A percentile compares a stretch with the other conserved stretches of the same genome.
Conservation (phyloP, 1,140 invertebrate genomes). For the Drosophila orena region DNA sequence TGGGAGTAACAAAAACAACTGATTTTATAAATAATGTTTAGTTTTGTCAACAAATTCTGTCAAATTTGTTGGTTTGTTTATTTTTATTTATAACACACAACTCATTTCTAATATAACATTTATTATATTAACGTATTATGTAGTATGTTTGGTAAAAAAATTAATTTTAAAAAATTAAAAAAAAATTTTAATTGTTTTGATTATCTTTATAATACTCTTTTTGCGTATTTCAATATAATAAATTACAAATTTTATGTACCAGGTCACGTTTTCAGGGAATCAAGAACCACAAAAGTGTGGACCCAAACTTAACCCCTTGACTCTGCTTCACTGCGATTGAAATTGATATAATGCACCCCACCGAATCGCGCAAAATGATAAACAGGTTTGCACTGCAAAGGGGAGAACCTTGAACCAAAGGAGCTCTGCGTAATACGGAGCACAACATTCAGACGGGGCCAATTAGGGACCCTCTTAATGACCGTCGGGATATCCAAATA, state of each 20-base stretch:
- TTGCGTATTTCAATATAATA: too few species aligned
- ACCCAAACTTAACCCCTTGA: slow-evolving; percentile 14
- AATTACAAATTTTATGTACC: too few species aligned
- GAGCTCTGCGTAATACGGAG: slow-evolving; percentile 30
- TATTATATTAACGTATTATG: too few species aligned
- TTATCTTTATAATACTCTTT: too few species aligned
- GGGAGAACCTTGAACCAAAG: slow-evolving; percentile 17
- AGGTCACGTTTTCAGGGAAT: slow-evolving; percentile 19
- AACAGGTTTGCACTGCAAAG: slow-evolving; percentile 16
- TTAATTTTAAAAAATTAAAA: too few species aligned
- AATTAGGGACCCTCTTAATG: slow-evolving; percentile 30
- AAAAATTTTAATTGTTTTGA: too few species aligned
- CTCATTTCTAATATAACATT: too few species aligned
- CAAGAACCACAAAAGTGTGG: slow-evolving; percentile 14
- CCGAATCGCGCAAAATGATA: slow-evolving; percentile 14
- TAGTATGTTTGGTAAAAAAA: too few species aligned
- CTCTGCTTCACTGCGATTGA: slow-evolving; percentile 5
- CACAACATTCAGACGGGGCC: neutral
- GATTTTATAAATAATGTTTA: neutral
- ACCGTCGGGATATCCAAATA: slow-evolving; percentile 7
- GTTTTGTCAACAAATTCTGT: neutral
- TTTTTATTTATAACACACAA: too few species aligned
- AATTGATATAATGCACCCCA: slow-evolving; percentile 17
- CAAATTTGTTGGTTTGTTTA: neutral
- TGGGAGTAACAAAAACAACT: slow-evolving; percentile 1